Evolutionary conservation across 1,140 invertebrate genomes (phyloP).

Genomic region (Diachasmimorpha longicaudata): DNA sequence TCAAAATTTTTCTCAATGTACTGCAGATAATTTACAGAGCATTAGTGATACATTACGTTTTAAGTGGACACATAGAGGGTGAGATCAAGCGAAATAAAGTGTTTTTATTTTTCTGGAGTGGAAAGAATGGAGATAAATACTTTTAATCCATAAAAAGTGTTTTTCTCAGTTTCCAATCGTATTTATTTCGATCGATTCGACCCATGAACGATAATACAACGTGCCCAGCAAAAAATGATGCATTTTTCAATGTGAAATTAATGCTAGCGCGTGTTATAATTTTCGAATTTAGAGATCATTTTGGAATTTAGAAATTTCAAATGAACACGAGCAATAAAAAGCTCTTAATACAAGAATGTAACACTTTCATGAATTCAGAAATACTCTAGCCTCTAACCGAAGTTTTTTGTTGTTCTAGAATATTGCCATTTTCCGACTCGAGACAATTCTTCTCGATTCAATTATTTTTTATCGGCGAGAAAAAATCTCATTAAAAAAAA

Average conservation of each 20-base stretch:
- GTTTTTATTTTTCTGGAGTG: not conserved
- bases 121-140: not conserved
- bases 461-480: too few species aligned
- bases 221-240: not conserved
- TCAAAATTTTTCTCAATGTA: not conserved
- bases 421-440: too few species aligned
- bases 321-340: too few species aligned
- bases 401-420: too few species aligned
- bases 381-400: too few species aligned
- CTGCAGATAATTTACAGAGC: not conserved
- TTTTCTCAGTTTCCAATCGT: not conserved
- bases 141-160: too few species aligned
- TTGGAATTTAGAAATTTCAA: not conserved
- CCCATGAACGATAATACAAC: constrained; percentile 6
- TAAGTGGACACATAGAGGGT: not conserved
- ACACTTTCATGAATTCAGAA: too few species aligned
- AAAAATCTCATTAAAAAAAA: too few species aligned
- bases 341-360: too few species aligned
- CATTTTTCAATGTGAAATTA: not conserved
- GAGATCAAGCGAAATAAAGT: not conserved
- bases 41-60: not conserved
- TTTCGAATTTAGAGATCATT: not conserved
- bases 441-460: too few species aligned
- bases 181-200: not conserved
- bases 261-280: not conserved